Evolutionary conservation across 2,888 invertebrate genomes (phyloP), one percentile per base, ranked within the genome.

Genomic region (Euspilapteryx auroguttella): DNA sequence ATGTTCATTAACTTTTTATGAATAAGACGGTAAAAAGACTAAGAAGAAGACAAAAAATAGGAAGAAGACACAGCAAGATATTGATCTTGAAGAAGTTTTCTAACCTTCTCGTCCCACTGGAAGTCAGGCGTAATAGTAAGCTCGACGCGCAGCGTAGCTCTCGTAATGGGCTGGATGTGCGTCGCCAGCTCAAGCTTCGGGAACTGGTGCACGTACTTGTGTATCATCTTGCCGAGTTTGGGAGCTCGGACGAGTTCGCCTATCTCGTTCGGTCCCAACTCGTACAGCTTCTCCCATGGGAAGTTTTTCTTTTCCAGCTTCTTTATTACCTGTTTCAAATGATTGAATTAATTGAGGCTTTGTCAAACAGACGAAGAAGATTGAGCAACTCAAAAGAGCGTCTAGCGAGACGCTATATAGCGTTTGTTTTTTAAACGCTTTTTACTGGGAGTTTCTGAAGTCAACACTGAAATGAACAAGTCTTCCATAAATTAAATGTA

Each of bases 291-390:
- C 56, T 93, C 91, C 92, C 93, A 94, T 0, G 93, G 91, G 54
- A 94, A 90, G 55, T 89, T 91, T 45, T 99, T 99, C 81, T 99
- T 99, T 55, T 99, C 99, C 14, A 99, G 85, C 55, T 98, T 97
- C 52, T 95, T 93, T 6, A 98, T 87, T 11, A 71, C 63, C 71
- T 71, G 49, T 30, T 3, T 2, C n/a, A 2, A 8, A 21, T 10
- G 14, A 14, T 8, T n/a, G n/a, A n/a, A n/a, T n/a, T n/a, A n/a
- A n/a, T n/a, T n/a, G n/a, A n/a, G n/a, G n/a, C n/a, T n/a, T n/a
- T n/a, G n/a, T n/a, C n/a, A n/a, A n/a, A n/a, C n/a, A n/a, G n/a
- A n/a, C n/a, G n/a, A n/a, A n/a, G n/a, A n/a, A n/a, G n/a, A n/a
- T n/a, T n/a, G n/a, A n/a, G n/a, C n/a, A n/a, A n/a, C n/a, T n/a